phyloP scores from a whole-genome alignment of 64 coral and sea anemone genomes.

The Dendronephthya gigantea region DNA sequence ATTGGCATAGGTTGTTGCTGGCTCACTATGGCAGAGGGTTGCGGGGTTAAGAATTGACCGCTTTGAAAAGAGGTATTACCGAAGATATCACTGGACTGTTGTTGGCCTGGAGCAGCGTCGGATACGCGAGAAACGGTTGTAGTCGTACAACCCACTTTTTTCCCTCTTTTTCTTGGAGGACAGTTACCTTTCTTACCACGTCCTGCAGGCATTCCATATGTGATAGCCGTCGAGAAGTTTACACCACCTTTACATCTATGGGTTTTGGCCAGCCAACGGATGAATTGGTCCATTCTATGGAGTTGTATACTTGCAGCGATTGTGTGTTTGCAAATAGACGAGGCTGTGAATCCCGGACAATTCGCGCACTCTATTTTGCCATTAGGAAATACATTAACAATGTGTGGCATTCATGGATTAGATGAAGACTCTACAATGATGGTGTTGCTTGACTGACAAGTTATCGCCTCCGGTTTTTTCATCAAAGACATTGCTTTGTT shows the following conservation, averaged over 20 bases:
- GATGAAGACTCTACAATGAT: background rate
- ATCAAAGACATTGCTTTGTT: background rate
- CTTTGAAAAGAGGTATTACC: too few species aligned
- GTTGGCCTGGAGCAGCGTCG: too few species aligned
- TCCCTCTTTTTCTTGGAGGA: background rate
- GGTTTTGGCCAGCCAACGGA: background rate
- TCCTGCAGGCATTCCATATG: background rate
- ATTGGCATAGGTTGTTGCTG: too few species aligned
- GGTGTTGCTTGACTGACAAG: background rate
- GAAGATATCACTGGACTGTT: too few species aligned
- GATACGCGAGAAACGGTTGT: too few species aligned
- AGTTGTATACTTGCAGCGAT: background rate
- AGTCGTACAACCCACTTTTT: too few species aligned
- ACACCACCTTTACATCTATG: background rate
- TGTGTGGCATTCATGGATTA: background rate
- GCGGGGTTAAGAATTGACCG: too few species aligned
- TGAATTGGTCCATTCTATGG: background rate
- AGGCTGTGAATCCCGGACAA: slow-evolving; percentile 17
- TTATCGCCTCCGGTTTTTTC: background rate
- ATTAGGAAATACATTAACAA: background rate
- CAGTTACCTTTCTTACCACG: background rate
- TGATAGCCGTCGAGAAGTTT: background rate
- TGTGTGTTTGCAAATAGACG: slow-evolving; percentile 10
- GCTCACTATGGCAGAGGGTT: too few species aligned
- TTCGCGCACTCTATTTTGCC: background rate